A percentile compares a stretch with the other conserved stretches of the same genome.
These are phyloP conservation scores for Luperina nickerlii DNA, from an alignment of 2,888 invertebrate species.

Conservation along the genomic window DNA sequence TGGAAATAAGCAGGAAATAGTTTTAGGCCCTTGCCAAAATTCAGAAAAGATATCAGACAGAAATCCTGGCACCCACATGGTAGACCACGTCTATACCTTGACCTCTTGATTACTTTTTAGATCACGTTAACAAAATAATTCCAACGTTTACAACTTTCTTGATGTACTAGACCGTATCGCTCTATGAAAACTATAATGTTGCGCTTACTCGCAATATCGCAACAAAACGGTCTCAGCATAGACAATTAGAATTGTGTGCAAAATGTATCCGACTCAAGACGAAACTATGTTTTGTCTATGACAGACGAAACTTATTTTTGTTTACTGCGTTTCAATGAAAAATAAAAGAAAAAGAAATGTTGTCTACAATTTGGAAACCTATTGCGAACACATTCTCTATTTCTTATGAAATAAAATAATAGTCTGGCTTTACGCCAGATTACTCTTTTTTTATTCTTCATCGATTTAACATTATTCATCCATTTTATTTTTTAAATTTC, in stretches of 20 bases:
- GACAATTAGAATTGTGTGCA: background rate
- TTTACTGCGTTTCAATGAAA: background rate
- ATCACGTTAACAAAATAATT: no score
- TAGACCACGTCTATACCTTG: no score
- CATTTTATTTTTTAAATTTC: background rate
- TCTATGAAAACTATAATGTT: background rate
- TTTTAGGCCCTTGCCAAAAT: background rate
- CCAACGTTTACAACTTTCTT: no score
- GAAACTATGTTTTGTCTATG: background rate
- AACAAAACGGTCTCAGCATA: background rate
- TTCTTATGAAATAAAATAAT: constrained; percentile 22
- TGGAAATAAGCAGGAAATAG: background rate
- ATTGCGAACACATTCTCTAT: constrained; percentile 14
- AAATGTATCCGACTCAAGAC: background rate
- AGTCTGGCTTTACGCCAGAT: constrained; percentile 32
- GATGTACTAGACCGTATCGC: background rate
- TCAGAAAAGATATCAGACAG: no score
- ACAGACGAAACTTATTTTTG: no score
- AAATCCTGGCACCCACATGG: no score
- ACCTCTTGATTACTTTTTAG: no score
- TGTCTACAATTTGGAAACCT: constrained; percentile 7
- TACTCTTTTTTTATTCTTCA: background rate
- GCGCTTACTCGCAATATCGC: background rate
- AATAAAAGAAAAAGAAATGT: background rate
- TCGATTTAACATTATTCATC: background rate